Percentiles rank a stretch among this genome's conserved stretches.
These are phyloP conservation scores for Chlorodrepanis virens DNA, from an alignment of 2,113 vertebrate species.

Conservation along the genomic window DNA sequence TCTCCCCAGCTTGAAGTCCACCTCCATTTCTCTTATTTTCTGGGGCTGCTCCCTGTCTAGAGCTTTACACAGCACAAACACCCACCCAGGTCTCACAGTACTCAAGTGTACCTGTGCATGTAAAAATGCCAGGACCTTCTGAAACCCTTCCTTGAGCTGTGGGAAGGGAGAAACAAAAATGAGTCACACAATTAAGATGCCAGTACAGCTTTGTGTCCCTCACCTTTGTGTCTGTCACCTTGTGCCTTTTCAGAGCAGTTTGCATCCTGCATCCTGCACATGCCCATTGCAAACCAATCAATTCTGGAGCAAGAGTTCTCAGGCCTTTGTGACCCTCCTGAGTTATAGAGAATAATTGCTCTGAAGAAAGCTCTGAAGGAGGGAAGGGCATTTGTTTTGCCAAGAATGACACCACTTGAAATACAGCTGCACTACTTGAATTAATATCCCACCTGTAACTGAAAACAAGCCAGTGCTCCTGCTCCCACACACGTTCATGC, in stretches of 20 bases:
- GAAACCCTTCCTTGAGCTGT: background rate
- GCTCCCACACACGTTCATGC: accelerated
- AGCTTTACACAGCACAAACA: background rate
- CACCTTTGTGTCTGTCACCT: background rate
- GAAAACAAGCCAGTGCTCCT: background rate
- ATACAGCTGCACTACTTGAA: background rate
- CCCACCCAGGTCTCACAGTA: background rate
- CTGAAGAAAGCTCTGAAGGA: background rate
- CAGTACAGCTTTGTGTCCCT: background rate
- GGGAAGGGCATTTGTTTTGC: constrained; percentile 3
- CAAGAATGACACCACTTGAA: background rate
- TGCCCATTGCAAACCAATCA: background rate
- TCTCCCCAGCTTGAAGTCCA: background rate
- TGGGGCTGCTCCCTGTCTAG: background rate
- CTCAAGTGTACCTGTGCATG: background rate
- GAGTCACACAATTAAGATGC: background rate
- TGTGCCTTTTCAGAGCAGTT: background rate
- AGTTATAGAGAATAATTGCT: constrained; percentile 4
- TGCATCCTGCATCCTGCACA: background rate
- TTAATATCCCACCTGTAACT: background rate
- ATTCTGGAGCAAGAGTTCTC: background rate
- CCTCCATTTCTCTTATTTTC: background rate
- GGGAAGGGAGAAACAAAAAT: background rate
- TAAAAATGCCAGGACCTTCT: background rate
- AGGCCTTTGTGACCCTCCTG: background rate